These are phyloP conservation scores for Corythaixoides concolor DNA, from an alignment of 2,113 vertebrate species.

Conservation along the genomic window DNA sequence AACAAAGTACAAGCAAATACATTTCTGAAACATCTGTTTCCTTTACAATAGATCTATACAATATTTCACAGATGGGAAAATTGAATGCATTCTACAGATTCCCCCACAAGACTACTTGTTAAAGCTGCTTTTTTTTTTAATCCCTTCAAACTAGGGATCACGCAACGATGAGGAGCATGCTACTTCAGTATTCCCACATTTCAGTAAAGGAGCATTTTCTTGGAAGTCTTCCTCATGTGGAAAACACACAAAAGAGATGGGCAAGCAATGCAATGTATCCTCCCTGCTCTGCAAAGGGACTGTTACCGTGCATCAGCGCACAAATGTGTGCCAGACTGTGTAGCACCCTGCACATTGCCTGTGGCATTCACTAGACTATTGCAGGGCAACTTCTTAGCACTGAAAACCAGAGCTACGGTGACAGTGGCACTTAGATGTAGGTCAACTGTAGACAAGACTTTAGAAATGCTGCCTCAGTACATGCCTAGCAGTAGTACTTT, in stretches of 20 bases:
- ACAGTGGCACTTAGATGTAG: neutral
- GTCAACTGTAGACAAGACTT: neutral
- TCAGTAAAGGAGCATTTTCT: slow-evolving; percentile 26
- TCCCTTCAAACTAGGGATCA: slow-evolving; percentile 42
- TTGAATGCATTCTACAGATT: slow-evolving; percentile 27
- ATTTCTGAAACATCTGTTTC: slow-evolving; percentile 62
- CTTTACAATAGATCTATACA: slow-evolving; percentile 68
- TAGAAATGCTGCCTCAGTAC: neutral
- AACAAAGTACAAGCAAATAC: slow-evolving; percentile 68
- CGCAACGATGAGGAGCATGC: slow-evolving; percentile 32
- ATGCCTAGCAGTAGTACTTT: neutral
- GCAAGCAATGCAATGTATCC: neutral
- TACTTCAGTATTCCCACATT: slow-evolving; percentile 20
- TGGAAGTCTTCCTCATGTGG: neutral
- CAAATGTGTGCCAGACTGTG: neutral
- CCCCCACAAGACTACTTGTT: slow-evolving; percentile 35
- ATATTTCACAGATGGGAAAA: slow-evolving; percentile 61
- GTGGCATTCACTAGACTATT: neutral
- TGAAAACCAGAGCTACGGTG: neutral
- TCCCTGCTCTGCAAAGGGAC: neutral
- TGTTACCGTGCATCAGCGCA: neutral
- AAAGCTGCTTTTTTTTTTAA: slow-evolving; percentile 44
- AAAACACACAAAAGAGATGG: neutral
- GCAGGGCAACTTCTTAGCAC: neutral
- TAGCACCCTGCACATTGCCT: neutral